These are phyloP conservation scores for Leptodirus hochenwartii DNA, from an alignment of 2,888 invertebrate genomes.

Conservation along the genomic window DNA sequence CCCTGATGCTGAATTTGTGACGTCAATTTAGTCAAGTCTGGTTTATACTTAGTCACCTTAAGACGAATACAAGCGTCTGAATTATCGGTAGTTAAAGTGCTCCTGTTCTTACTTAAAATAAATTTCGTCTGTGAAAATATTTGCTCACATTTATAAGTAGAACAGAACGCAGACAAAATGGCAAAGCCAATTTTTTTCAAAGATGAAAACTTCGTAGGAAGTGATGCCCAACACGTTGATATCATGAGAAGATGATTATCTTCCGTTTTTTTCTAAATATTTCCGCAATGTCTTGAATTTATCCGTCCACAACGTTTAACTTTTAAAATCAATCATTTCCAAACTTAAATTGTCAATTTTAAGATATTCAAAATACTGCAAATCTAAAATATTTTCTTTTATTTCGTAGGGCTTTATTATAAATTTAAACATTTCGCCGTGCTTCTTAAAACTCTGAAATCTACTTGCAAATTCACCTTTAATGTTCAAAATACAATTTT, in stretches of 20 bases:
- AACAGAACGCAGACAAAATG: slow-evolving; percentile 12
- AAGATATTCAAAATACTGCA: slow-evolving; percentile 10
- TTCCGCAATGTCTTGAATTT: slow-evolving; percentile 12
- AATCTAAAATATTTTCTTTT: slow-evolving; percentile 9
- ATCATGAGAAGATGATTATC: slow-evolving; percentile 12
- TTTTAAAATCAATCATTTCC: slow-evolving; percentile 11
- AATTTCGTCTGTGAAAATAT: slow-evolving; percentile 13
- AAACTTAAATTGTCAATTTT: slow-evolving; percentile 9
- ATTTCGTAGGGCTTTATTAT: slow-evolving; percentile 9
- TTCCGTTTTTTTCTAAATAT: slow-evolving; percentile 11
- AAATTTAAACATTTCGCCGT: slow-evolving; percentile 9
- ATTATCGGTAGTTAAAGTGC: slow-evolving; percentile 11
- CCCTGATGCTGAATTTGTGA: slow-evolving; percentile 10
- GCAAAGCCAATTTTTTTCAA: slow-evolving; percentile 13
- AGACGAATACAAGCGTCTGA: slow-evolving; percentile 12
- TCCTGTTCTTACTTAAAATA: slow-evolving; percentile 12
- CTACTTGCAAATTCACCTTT: slow-evolving; percentile 9
- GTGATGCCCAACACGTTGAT: slow-evolving; percentile 13
- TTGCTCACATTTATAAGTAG: slow-evolving; percentile 13
- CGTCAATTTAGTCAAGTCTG: slow-evolving; percentile 11
- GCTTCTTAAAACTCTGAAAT: slow-evolving; percentile 9
- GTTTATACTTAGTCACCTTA: slow-evolving; percentile 10
- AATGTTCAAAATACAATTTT: slow-evolving; percentile 6
- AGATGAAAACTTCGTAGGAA: slow-evolving; percentile 12
- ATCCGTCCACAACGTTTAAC: slow-evolving; percentile 11